Evolutionary conservation across 2,888 invertebrate species (phyloP).

Genomic region (Lissocephala sabroskyi): DNA sequence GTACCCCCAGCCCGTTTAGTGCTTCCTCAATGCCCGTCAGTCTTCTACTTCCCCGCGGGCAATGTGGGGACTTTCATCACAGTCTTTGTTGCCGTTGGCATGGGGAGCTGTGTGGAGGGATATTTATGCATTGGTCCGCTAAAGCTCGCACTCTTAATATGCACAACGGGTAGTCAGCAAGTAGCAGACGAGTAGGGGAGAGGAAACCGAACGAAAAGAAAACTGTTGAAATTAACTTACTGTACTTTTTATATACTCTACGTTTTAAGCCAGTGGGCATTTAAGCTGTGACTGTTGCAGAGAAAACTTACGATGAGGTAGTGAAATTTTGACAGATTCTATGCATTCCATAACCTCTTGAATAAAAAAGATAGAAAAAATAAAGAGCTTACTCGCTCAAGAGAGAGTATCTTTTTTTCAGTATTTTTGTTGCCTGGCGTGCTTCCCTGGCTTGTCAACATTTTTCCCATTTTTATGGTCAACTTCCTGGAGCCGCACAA

Average conservation of each 20-base stretch:
- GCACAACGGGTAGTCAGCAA: slow-evolving; percentile 25
- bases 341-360: too few relatives aligned
- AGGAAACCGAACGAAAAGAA: slow-evolving; percentile 9
- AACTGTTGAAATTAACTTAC: slow-evolving; percentile 47
- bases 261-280: too few relatives aligned
- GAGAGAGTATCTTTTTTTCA: too few relatives aligned
- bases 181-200: neutral
- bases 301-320: too few relatives aligned
- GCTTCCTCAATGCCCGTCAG: neutral
- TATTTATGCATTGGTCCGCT: slow-evolving; percentile 19
- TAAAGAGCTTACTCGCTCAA: too few relatives aligned
- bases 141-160: slow-evolving; percentile 41
- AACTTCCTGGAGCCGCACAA: too few relatives aligned
- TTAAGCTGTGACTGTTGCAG: too few relatives aligned
- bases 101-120: slow-evolving; percentile 15
- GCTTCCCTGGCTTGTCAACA: too few relatives aligned
- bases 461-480: too few relatives aligned
- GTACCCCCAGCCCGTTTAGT: neutral
- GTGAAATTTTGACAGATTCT: too few relatives aligned
- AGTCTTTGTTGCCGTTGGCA: slow-evolving; percentile 41
- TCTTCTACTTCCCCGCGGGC: neutral
- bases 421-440: too few relatives aligned
- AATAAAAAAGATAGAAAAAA: too few relatives aligned
- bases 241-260: slow-evolving; percentile 36
- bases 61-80: slow-evolving; percentile 52